Percentiles rank a stretch among this genome's conserved stretches.
phyloP scores from a whole-genome alignment of 2,888 invertebrate species.

The Itoplectis maculator region DNA sequence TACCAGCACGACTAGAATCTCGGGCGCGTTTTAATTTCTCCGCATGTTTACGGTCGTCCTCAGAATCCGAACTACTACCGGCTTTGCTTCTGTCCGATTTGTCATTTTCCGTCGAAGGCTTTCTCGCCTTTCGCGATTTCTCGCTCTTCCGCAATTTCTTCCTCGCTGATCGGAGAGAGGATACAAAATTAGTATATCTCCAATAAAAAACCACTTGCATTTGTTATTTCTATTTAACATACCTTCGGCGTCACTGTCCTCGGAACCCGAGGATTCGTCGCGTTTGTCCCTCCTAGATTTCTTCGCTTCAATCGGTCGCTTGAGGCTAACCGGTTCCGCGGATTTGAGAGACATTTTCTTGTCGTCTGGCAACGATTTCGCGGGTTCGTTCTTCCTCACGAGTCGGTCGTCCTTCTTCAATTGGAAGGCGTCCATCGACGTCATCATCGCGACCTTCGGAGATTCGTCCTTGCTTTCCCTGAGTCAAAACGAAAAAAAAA shows the following conservation, averaged over 20 bases:
- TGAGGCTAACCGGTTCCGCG: slow-evolving; percentile 73
- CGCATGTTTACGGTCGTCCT: slow-evolving; percentile 83
- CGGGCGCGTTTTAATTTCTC: slow-evolving; percentile 80
- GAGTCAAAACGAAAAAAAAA: slow-evolving; percentile 21
- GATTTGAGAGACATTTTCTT: slow-evolving; percentile 79
- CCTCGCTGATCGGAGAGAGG: slow-evolving; percentile 70
- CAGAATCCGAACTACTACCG: slow-evolving; percentile 86
- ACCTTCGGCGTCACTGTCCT: slow-evolving; percentile 80
- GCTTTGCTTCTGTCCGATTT: slow-evolving; percentile 86
- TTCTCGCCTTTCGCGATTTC: slow-evolving; percentile 80
- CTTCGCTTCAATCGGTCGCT: slow-evolving; percentile 79
- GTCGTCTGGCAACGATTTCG: slow-evolving; percentile 77
- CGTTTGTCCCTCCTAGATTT: slow-evolving; percentile 79
- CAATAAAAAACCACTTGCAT: no score
- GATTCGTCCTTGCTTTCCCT: slow-evolving; percentile 81
- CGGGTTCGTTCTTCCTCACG: slow-evolving; percentile 55
- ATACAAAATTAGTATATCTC: neutral
- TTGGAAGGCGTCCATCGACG: slow-evolving; percentile 78
- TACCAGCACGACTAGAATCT: slow-evolving; percentile 78
- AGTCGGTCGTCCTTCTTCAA: slow-evolving; percentile 81
- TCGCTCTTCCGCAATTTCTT: slow-evolving; percentile 81
- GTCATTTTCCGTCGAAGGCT: slow-evolving; percentile 85
- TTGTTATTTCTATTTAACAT: slow-evolving; percentile 28
- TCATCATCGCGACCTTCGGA: slow-evolving; percentile 77
- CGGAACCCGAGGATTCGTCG: slow-evolving; percentile 81